Base-by-base conservation (phyloP, 37 sponge, comb jelly and placozoan species). In the Ianthella basta region DNA sequence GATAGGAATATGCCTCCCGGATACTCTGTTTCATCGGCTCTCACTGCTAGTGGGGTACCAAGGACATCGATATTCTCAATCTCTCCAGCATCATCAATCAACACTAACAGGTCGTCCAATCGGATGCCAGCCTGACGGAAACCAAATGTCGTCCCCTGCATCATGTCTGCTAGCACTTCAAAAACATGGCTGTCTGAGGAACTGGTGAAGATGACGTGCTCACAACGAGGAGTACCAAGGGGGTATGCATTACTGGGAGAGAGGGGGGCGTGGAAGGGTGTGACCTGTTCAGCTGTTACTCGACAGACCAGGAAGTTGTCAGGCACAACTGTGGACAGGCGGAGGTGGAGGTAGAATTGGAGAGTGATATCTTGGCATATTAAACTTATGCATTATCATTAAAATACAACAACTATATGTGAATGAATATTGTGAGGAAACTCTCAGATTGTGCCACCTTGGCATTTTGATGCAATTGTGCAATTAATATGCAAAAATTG, bases 121-220 rank as follows among this genome's bases (percentile, higher is more conserved):
- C 20, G 44, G 8, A 75, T 38, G n/a, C 78, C 78, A 41, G 24
- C 25, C 40, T 75, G 78, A n/a, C 54, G n/a, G 25, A 75, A 75
- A 24, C 78, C 78, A 75, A 50, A 40, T 20, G 8, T 39, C 16
- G 54, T 50, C 12, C 37, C 25, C 53, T 30, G 44, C 15, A n/a
- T 14, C 21, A 75, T 0, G 78, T 75, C 78, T 24, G n/a, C 78
- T 23, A 75, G n/a, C 53, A 75, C 78, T 10, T 75, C 78, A 40
- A 75, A 40, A 32, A 32, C 24, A 32, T 41, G 38, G n/a, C 53
- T 24, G 16, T 24, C 78, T 14, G 21, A 24, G 21, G 78, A 75
- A 4, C 44, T 44, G 25, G 16, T 38, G 53, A 75, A 75, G 6
- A 75, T 24, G 25, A 75, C 78, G 10, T 75, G 78, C 25, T 75